Evolutionary conservation across 2,888 invertebrate species (phyloP).

Genomic region (Pilophorus perplexus): DNA sequence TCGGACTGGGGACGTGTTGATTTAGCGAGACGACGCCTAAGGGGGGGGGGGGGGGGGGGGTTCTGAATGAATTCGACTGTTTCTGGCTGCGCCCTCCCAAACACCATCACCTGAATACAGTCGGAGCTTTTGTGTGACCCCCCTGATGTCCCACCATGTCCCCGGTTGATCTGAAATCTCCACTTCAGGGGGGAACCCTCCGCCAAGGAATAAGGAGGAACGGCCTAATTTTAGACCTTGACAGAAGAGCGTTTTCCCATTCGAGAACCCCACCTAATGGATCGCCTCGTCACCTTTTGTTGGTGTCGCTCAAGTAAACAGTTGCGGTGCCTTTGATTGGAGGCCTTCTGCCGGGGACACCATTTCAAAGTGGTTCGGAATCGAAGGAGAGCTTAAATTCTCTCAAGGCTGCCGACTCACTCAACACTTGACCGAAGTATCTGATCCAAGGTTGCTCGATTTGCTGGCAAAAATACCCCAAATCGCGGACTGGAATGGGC

Average conservation of each 20-base stretch:
- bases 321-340: constrained; percentile 19
- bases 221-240: constrained; percentile 26
- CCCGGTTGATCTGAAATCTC: constrained; percentile 13
- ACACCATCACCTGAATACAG: constrained; percentile 18
- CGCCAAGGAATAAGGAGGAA: neutral
- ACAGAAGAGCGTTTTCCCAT: constrained; percentile 9
- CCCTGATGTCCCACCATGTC: too few relatives aligned
- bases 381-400: too few relatives aligned
- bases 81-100: neutral
- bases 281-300: constrained; percentile 26
- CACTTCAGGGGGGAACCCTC: neutral
- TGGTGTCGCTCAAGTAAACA: constrained; percentile 23
- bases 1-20: neutral
- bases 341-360: too few relatives aligned
- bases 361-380: too few relatives aligned
- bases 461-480: too few relatives aligned
- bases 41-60: neutral
- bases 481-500: too few relatives aligned
- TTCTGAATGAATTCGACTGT: constrained; percentile 23
- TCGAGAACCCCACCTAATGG: constrained; percentile 26
- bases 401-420: too few relatives aligned
- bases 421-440: too few relatives aligned
- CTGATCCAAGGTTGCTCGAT: too few relatives aligned
- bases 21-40: constrained; percentile 1
- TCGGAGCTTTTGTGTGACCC: constrained; percentile 1